A percentile compares a stretch with the other conserved stretches of the same genome.
Evolutionary conservation across 2,888 invertebrate species (phyloP).

Genomic region (Hirtodrosophila duncani): DNA sequence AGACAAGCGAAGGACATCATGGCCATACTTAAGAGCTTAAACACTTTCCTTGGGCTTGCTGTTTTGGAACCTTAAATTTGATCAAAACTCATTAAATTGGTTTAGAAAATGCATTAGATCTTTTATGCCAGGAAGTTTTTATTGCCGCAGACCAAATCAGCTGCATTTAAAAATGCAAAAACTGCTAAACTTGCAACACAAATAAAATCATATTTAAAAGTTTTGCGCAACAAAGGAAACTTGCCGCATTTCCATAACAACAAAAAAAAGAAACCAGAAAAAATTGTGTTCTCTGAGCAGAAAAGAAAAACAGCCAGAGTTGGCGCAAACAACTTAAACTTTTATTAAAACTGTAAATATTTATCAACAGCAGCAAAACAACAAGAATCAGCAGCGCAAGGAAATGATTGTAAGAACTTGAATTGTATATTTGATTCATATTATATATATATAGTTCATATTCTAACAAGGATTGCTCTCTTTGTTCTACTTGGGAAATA

Average conservation of each 20-base stretch:
- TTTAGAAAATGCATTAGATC: constrained; percentile 35
- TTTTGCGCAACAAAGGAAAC: constrained; percentile 40
- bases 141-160: constrained; percentile 39
- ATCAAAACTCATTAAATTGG: constrained; percentile 30
- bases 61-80: constrained; percentile 5
- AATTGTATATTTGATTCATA: background rate
- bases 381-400: constrained; percentile 1
- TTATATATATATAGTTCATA: too few species aligned
- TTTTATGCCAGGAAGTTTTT: constrained; percentile 30
- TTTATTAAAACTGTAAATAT: constrained; percentile 71
- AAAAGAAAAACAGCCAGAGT: constrained; percentile 31
- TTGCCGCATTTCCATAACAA: constrained; percentile 49
- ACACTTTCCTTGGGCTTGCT: constrained; percentile 37
- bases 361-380: constrained; percentile 52
- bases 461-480: too few species aligned
- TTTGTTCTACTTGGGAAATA: too few species aligned
- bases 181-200: constrained; percentile 48
- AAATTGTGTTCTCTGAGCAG: constrained; percentile 27
- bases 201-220: constrained; percentile 70
- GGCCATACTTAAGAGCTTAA: constrained; percentile 58
- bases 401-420: background rate
- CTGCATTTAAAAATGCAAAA: constrained; percentile 55
- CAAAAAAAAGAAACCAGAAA: constrained; percentile 50
- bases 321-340: constrained; percentile 41
- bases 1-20: constrained; percentile 29